These are phyloP conservation scores for Chydorus sphaericus DNA, from an alignment of 2,888 invertebrate species.

Conservation along the genomic window DNA sequence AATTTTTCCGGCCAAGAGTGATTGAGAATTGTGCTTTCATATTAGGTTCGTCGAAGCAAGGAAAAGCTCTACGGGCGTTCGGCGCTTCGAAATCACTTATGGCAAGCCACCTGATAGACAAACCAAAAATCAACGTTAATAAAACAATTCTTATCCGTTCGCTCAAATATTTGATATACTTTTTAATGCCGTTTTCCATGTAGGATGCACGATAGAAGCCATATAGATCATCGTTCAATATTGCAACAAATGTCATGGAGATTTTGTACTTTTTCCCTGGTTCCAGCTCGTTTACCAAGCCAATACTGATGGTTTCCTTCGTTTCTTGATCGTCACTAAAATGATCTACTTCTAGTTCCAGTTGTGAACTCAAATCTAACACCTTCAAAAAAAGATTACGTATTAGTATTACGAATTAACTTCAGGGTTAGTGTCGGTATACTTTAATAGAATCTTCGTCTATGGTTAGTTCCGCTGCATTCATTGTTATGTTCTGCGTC, in stretches of 20 bases:
- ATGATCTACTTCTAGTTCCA: not conserved
- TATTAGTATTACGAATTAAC: not conserved
- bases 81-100: conserved; percentile 27
- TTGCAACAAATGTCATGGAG: conserved; percentile 36
- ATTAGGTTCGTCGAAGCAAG: conserved; percentile 28
- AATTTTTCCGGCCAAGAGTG: conserved; percentile 22
- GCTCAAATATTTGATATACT: not conserved
- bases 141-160: not conserved
- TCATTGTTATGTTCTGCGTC: not conserved
- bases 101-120: conserved; percentile 24
- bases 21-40: conserved; percentile 26
- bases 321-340: not conserved
- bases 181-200: conserved; percentile 24
- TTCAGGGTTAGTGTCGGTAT: not conserved
- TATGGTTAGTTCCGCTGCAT: not conserved
- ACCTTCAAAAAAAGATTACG: not conserved
- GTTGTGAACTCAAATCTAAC: not conserved
- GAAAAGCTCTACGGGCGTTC: conserved; percentile 24
- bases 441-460: not conserved
- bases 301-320: not conserved
- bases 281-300: not conserved
- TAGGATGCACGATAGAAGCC: conserved; percentile 7
- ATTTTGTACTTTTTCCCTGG: conserved; percentile 47
- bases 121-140: not conserved
- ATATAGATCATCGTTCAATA: not conserved